A percentile compares a stretch with the other conserved stretches of the same genome.
Evolutionary conservation across 2,888 invertebrate species (phyloP).

Genomic region (Zele albiditarsus): DNA sequence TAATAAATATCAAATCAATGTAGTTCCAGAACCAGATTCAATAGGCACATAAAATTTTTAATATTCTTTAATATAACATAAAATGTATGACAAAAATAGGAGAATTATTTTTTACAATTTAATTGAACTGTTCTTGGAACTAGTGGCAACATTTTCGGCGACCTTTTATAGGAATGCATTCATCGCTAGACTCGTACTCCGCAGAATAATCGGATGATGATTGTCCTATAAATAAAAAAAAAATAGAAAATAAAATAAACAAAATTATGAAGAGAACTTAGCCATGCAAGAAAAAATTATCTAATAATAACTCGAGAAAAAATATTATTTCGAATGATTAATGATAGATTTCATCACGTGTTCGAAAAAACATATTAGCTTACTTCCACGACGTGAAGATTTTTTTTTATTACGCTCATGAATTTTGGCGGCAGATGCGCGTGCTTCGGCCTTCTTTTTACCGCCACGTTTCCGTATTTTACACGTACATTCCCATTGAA

Average conservation of each 20-base stretch:
- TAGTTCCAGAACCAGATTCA: too few relatives aligned
- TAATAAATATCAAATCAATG: too few relatives aligned
- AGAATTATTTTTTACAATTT: not conserved
- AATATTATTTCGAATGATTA: not conserved
- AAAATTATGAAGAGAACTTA: not conserved
- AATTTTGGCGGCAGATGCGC: not conserved
- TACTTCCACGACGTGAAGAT: conserved; percentile 42
- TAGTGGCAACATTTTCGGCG: conserved; percentile 39
- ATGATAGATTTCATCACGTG: not conserved
- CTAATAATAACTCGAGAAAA: conserved; percentile 4
- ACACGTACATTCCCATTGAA: conserved; percentile 40
- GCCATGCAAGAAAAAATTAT: not conserved
- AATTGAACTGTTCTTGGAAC: not conserved
- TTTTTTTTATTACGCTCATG: conserved; percentile 42
- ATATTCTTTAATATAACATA: too few relatives aligned
- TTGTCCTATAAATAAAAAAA: not conserved
- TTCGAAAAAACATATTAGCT: conserved; percentile 26
- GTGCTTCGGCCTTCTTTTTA: conserved; percentile 38
- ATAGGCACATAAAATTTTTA: too few relatives aligned
- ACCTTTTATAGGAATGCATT: conserved; percentile 46
- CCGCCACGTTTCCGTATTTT: conserved; percentile 34
- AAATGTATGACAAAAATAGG: too few relatives aligned
- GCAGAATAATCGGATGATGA: conserved; percentile 28
- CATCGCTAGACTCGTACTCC: conserved; percentile 45
- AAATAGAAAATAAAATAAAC: not conserved